A percentile compares a stretch with the other conserved stretches of the same genome.
phyloP scores from a whole-genome alignment of 2,797 vertebrate species.

The Ispidina lecontei region DNA sequence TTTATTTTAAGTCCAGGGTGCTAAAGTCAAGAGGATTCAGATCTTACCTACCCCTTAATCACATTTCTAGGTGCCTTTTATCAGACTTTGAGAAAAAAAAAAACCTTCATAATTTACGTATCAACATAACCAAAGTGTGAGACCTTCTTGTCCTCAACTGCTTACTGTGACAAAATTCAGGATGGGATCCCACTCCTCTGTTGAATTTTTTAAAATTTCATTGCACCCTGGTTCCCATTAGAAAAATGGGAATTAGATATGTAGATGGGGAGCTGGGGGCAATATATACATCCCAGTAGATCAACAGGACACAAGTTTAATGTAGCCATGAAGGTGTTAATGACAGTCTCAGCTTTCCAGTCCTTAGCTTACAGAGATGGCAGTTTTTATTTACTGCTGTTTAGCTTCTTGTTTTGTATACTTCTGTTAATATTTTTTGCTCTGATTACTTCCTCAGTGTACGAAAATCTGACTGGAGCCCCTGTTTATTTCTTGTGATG shows the following conservation, averaged over 20 bases:
- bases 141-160: not conserved
- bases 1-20: not conserved
- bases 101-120: not conserved
- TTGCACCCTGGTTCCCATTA: not conserved
- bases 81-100: not conserved
- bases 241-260: not conserved
- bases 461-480: not conserved
- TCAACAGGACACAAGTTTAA: not conserved
- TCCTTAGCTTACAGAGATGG: not conserved
- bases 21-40: not conserved
- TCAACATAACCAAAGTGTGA: fast-evolving
- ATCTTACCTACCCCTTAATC: not conserved
- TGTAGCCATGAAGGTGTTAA: not conserved
- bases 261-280: fast-evolving
- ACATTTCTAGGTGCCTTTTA: not conserved
- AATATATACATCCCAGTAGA: not conserved
- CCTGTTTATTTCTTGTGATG: not conserved
- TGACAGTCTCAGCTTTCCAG: not conserved
- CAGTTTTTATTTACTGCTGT: not conserved
- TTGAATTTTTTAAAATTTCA: not conserved
- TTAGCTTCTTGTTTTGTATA: not conserved
- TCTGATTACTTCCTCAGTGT: not conserved
- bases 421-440: not conserved
- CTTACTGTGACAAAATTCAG: not conserved
- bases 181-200: not conserved